Percentiles rank a stretch among this genome's conserved stretches.
phyloP scores from a whole-genome alignment of 2,797 vertebrate species.

The Pseudotriccus pelzelni region DNA sequence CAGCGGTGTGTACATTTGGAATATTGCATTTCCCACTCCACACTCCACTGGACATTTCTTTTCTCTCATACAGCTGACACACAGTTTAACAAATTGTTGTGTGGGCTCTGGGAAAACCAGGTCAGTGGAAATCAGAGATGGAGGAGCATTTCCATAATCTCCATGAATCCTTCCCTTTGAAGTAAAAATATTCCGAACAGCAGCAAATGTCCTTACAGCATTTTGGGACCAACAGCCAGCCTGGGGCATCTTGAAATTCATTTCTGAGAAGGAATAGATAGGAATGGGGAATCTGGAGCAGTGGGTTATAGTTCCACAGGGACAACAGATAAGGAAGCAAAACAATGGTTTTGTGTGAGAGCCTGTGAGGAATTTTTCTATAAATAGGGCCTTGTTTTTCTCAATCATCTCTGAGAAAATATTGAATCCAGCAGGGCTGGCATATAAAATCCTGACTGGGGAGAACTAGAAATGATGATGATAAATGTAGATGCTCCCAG shows the following conservation, averaged over 20 bases:
- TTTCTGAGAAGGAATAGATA: background rate
- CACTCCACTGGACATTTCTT: background rate
- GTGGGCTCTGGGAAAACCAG: background rate
- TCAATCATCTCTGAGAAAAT: background rate
- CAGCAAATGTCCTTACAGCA: background rate
- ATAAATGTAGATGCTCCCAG: background rate
- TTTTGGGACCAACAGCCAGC: background rate
- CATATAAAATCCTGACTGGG: background rate
- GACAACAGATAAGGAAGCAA: background rate
- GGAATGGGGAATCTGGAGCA: background rate
- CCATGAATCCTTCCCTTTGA: slow-evolving; percentile 46
- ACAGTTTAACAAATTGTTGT: background rate
- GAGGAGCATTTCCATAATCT: slow-evolving; percentile 12
- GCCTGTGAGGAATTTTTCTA: background rate
- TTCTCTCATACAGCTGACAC: background rate
- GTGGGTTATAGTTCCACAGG: background rate
- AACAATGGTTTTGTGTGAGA: background rate
- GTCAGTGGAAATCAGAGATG: background rate
- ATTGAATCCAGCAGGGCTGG: background rate
- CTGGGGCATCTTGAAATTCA: background rate
- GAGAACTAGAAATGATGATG: background rate
- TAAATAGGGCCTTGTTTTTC: background rate
- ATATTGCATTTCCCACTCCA: background rate
- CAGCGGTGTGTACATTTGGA: background rate
- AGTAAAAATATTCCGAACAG: background rate